Evolutionary conservation across 2,888 invertebrate species (phyloP), one percentile per base, ranked within the genome.

Genomic region (Xylophagus ater): DNA sequence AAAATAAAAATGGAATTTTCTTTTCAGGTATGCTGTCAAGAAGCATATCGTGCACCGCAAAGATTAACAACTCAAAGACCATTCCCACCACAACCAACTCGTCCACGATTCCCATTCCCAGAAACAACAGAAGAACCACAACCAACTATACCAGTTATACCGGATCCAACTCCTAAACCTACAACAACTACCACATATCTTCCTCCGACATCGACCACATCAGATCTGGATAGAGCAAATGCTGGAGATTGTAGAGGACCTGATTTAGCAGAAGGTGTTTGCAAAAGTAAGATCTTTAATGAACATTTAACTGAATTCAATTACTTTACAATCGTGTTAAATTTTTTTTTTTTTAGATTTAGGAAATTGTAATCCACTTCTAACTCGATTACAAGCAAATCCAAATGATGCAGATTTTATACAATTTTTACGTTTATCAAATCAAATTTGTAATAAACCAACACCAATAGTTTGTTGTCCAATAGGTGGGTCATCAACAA

Each of bases 381-480:
- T 57, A 0, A 49, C 43, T 4, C 50, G 55, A 4, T 42, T 62
- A 2, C 37, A 38, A 5, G 5, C 29, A 0, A 57, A 51, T 26
- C 53, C 52, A 20, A 45, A 14, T 2, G 60, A 62, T 46, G 15
- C 39, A 2, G 44, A 26, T 2, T 60, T 57, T 23, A 49, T 49
- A 2, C 49, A 49, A 4, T 56, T 48, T 14, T 31, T 62, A 19
- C 48, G 52, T 10, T 47, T 49, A 4, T 64, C 62, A 1, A 59
- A 62, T 42, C 20, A 35, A 7, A 43, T 58, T 4, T 62, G 62
- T 21, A 47, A 51, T 3, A 34, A 35, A 2, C 13, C 32, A n/a
- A 53, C 49, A 9, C 50, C 52, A 4, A 44, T 44, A 10, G 49
- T 61, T 3, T 62, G 62, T 35, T 62, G 62, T 38, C 63, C 65